Percentiles rank a stretch among this genome's conserved stretches.
These are phyloP conservation scores for Probaryconus sp. DNA, from an alignment of 1,140 invertebrate genomes.

Conservation along the genomic window DNA sequence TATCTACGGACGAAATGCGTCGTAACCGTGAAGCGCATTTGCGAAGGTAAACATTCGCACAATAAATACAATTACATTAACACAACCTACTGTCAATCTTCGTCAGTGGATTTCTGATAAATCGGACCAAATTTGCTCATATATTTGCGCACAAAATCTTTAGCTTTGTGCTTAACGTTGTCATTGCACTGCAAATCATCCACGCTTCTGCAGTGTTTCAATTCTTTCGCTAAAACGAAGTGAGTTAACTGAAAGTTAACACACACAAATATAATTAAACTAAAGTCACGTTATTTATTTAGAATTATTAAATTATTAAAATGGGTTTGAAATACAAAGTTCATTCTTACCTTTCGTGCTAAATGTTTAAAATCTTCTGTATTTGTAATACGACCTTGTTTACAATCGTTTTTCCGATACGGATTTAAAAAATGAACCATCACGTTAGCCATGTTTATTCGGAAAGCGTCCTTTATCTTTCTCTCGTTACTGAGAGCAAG, in stretches of 20 bases:
- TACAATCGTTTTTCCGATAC: slow-evolving; percentile 91
- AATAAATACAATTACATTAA: slow-evolving; percentile 71
- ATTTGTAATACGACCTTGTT: slow-evolving; percentile 89
- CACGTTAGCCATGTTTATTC: slow-evolving; percentile 91
- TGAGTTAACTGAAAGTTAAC: slow-evolving; percentile 89
- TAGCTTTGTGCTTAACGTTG: slow-evolving; percentile 94
- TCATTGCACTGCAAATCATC: slow-evolving; percentile 94
- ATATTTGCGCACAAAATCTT: slow-evolving; percentile 96
- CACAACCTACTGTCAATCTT: slow-evolving; percentile 73
- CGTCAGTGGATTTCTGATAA: slow-evolving; percentile 82
- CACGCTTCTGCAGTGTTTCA: slow-evolving; percentile 93
- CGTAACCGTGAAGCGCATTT: slow-evolving; percentile 36
- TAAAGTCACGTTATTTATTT: too few relatives aligned
- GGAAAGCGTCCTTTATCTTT: slow-evolving; percentile 92
- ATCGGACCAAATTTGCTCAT: slow-evolving; percentile 94
- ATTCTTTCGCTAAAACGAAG: slow-evolving; percentile 97
- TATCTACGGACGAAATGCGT: slow-evolving; percentile 26
- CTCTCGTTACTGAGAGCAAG: slow-evolving; percentile 75
- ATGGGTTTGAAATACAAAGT: neutral
- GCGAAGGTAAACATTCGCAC: slow-evolving; percentile 52
- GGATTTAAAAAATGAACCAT: slow-evolving; percentile 95
- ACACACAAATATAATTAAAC: slow-evolving; percentile 8
- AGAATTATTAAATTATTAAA: too few relatives aligned
- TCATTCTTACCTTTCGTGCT: slow-evolving; percentile 89
- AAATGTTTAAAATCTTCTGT: slow-evolving; percentile 98